Percentiles rank a stretch among this genome's conserved stretches.
Evolutionary conservation across 1,140 invertebrate species (phyloP).

Genomic region (Leptopilina clavipes): DNA sequence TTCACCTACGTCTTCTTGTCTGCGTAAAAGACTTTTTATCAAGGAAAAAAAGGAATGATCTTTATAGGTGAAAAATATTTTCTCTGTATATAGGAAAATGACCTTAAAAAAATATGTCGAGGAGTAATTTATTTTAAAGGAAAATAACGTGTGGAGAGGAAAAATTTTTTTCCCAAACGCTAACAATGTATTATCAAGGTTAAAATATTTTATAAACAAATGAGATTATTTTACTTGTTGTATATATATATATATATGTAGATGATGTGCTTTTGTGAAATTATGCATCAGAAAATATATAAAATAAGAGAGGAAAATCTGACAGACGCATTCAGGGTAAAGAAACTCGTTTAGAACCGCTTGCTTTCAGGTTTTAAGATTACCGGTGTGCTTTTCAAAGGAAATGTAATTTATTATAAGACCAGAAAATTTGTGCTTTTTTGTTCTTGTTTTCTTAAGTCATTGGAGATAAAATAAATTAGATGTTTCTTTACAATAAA

Average conservation of each 20-base stretch:
- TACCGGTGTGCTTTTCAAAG: neutral
- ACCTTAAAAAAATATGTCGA: neutral
- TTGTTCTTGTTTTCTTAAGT: neutral
- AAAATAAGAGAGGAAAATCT: neutral
- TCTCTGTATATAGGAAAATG: too few species aligned
- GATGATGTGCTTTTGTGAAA: too few species aligned
- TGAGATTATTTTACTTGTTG: slow-evolving; percentile 4
- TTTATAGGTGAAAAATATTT: neutral
- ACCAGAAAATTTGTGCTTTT: neutral
- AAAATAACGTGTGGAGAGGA: too few species aligned
- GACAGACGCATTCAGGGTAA: neutral
- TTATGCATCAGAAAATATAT: neutral
- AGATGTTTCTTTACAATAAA: too few species aligned
- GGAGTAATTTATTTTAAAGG: too few species aligned
- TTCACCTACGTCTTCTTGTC: too few species aligned
- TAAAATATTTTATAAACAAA: slow-evolving; percentile 7
- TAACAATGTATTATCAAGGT: neutral
- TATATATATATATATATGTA: neutral
- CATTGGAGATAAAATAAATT: neutral
- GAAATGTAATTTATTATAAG: slow-evolving; percentile 5
- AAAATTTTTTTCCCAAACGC: too few species aligned
- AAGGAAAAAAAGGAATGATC: too few species aligned
- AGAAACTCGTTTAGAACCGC: slow-evolving; percentile 6
- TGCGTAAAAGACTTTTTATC: too few species aligned
- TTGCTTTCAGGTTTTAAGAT: slow-evolving; percentile 6